Evolutionary conservation across 2,888 invertebrate species (phyloP), one percentile per base, ranked within the genome.

Genomic region (Sipunculus nudus): DNA sequence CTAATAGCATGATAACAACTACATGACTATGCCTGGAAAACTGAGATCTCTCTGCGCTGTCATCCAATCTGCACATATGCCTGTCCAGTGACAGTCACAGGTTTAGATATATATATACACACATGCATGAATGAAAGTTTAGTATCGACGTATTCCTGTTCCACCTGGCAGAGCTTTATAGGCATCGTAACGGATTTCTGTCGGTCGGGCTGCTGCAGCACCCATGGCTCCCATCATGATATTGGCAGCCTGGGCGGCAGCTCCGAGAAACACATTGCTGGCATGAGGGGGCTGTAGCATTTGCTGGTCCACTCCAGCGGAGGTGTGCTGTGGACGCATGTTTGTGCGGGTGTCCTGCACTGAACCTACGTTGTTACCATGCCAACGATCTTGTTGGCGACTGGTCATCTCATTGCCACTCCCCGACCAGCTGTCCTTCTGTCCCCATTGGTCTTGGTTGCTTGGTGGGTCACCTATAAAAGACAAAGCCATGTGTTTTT

Each of bases 151-250:
- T 2, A 50, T 35, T n/a, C 26, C 40, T 23, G 38, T 41, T 31
- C 61, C 53, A n/a, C n/a, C n/a, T 3, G 29, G 28, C 43, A 71
- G 49, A 38, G 50, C 50, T 47, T 68, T 71, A 55, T 71, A 71
- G 21, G 67, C 71, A 62, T 71, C 67, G 50, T 68, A 71, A 21
- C 71, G 45, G 5, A 39, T 48, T 3, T 71, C 71, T 26, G 43
- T 50, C 2, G 47, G 46, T 3, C 59, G 40, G 4, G 48, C 56
- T 10, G 50, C 59, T 32, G 62, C 60, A 4, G 63, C 68, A 46
- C 66, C 29, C 26, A 65, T 70, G 16, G 63, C 70, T 16, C 59
- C 64, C 68, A 65, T 69, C 67, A 68, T 63, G 54, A 67, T 68
- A 55, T 71, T 71, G 49, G 59, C 67, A 21, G 56, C 63, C 45